Percentiles rank a stretch among this genome's conserved stretches.
These are phyloP conservation scores for Mormoops blainvillei DNA, from an alignment of 2,113 vertebrate species.

Conservation along the genomic window DNA sequence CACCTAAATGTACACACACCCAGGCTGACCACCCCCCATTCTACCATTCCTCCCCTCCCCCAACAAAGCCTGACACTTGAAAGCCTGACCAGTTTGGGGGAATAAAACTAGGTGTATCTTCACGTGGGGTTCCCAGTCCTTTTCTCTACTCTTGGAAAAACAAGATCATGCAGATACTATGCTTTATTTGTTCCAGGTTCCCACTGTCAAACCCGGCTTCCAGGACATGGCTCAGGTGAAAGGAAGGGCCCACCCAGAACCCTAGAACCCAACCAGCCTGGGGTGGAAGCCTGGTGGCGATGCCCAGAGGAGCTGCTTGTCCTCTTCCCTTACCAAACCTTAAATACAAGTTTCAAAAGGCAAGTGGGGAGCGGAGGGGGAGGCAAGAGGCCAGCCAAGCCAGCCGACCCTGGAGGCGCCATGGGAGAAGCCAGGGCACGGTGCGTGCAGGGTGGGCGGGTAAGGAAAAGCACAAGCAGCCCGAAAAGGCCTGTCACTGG, in stretches of 20 bases:
- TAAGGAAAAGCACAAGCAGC: not conserved
- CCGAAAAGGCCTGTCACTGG: constrained; percentile 49
- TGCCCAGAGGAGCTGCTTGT: not conserved
- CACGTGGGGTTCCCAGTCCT: not conserved
- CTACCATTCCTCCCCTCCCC: no score
- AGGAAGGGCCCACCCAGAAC: not conserved
- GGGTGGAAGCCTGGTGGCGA: not conserved
- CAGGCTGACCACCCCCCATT: not conserved
- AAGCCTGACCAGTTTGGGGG: not conserved
- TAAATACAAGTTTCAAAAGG: constrained; percentile 64
- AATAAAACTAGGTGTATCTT: not conserved
- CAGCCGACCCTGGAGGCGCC: not conserved
- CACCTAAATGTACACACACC: not conserved
- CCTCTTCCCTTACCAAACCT: constrained; percentile 53
- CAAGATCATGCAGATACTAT: not conserved
- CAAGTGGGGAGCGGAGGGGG: constrained; percentile 2
- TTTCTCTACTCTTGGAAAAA: not conserved
- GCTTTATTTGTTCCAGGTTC: not conserved
- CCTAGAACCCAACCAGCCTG: not conserved
- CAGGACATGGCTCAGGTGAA: not conserved
- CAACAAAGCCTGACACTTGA: not conserved
- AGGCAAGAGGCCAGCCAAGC: not conserved
- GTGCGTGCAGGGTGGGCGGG: fast-evolving
- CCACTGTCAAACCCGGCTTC: not conserved
- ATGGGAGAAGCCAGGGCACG: fast-evolving